Base-by-base conservation (phyloP, 1,140 invertebrate genomes). In the Agraylea sexmaculata region DNA sequence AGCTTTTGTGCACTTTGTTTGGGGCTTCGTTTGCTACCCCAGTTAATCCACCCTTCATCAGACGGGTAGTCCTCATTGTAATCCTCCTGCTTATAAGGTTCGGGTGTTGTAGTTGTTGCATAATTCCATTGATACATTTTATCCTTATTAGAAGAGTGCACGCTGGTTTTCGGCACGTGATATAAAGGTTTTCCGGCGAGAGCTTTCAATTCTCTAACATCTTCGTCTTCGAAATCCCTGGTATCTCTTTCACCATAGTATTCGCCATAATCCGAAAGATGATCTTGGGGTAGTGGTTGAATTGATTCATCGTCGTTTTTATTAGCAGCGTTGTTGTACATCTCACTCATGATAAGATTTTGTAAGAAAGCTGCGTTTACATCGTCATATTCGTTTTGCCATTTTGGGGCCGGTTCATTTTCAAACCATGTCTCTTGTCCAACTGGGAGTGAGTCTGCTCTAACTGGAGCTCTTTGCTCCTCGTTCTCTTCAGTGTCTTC, bases 351-450 rank as follows among this genome's bases (percentile, higher is more conserved):
- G 31, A 75, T 73, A 16, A 76, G 56, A 50, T 75, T 75, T 40
- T 75, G 69, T 19, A 77, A 56, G 54, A 75, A 77, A 29, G 71
- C 70, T 16, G 71, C 71, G 46, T 70, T 75, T 22, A 70, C 70
- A 51, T 73, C 70, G 50, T 71, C 71, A 17, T 69, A 55, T 31
- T 66, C 63, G 18, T 54, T 48, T 21, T 51, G 52, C 65, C 65
- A 68, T 30, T 50, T 55, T 4, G 30, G 63, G 53, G 32, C 53
- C 46, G 21, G 52, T 13, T 71, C 68, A 30, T 62, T 68, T 49
- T 74, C 71, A 45, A 69, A 75, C 62, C 70, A 71, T 3, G 70
- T 72, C 49, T 76, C 74, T 46, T 74, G 71, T 16, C 72, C 73
- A 12, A 75, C 72, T 1, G 72, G 71, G n/a, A 73, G 56, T 2